These are phyloP conservation scores for Hyperopisus bebe DNA, from an alignment of 2,113 vertebrate genomes.

Conservation along the genomic window DNA sequence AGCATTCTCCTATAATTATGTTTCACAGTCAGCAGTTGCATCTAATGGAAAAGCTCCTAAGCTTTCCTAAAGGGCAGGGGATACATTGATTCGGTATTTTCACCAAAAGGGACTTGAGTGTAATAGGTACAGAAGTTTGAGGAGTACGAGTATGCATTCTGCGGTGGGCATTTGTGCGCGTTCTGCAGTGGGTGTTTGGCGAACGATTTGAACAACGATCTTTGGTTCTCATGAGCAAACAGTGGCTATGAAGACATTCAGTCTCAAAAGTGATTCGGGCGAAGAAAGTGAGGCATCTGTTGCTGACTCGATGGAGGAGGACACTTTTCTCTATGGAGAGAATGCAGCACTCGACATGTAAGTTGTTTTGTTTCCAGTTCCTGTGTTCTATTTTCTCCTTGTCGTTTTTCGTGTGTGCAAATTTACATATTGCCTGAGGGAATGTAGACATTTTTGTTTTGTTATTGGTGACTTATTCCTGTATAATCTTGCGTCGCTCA, in stretches of 20 bases:
- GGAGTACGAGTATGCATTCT: neutral
- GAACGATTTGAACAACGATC: neutral
- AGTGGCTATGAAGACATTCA: neutral
- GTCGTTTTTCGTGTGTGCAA: no score
- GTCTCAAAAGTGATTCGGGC: neutral
- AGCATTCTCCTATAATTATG: no score
- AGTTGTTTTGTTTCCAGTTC: no score
- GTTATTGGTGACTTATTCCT: no score
- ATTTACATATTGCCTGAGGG: no score
- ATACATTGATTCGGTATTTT: neutral
- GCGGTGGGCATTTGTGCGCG: no score
- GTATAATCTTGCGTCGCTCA: no score
- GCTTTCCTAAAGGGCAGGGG: no score
- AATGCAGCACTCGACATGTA: neutral
- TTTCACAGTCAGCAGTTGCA: neutral
- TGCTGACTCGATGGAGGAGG: neutral
- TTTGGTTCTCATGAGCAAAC: neutral
- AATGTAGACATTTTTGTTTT: no score
- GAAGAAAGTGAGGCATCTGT: neutral
- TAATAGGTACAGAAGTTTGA: neutral
- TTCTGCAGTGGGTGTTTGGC: neutral
- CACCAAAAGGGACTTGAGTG: no score
- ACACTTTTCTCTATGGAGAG: neutral
- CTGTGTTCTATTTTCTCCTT: no score
- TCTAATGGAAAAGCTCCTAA: neutral